Base-by-base conservation (phyloP, 2,888 invertebrate genomes). In the Rhaphigaster nebulosa region DNA sequence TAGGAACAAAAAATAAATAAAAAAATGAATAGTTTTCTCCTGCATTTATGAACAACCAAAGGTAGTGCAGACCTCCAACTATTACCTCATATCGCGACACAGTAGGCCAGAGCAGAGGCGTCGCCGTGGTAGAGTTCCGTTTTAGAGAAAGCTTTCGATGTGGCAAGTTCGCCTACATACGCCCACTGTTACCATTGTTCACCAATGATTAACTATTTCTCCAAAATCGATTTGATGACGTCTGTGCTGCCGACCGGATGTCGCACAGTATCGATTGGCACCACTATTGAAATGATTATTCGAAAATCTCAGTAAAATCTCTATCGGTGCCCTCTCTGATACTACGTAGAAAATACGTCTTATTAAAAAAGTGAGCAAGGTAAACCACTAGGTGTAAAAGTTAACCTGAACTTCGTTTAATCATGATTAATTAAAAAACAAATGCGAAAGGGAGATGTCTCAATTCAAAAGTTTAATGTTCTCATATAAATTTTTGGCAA, bases 191-290 rank as follows among this genome's bases (percentile, higher is more conserved):
- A 2, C 45, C 84, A 84, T 84, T 84, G 84, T 84, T 84, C 45
- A 41, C 84, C n/a, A 50, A 84, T 84, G 84, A 84, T 84, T 84
- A 84, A 84, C 84, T 84, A 84, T 84, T 84, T 45, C 70, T 76
- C 70, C 70, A 76, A 76, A 76, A 38, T 76, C 70, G 70, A 76
- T 76, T 76, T 38, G 70, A 76, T 76, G 70, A 76, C 70, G 70
- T 76, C 34, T 76, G 34, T 76, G 70, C 70, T 76, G 12, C 70
- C 70, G 70, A 76, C 70, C 70, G 70, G 70, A 76, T 76, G 70
- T 76, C 38, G 70, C 70, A 34, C 70, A 38, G 34, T 38, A 38
- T 76, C 70, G 34, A 38, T 76, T 76, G 70, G 34, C 38, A 76
- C 70, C 70, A 76, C 70, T 38, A 2, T 18, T 18, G 13, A 18